Percentiles rank a stretch among this genome's conserved stretches.
These are phyloP conservation scores for Lycopodina hypogea DNA, from an alignment of 37 sponge, comb jelly and placozoan species.

Conservation along the genomic window DNA sequence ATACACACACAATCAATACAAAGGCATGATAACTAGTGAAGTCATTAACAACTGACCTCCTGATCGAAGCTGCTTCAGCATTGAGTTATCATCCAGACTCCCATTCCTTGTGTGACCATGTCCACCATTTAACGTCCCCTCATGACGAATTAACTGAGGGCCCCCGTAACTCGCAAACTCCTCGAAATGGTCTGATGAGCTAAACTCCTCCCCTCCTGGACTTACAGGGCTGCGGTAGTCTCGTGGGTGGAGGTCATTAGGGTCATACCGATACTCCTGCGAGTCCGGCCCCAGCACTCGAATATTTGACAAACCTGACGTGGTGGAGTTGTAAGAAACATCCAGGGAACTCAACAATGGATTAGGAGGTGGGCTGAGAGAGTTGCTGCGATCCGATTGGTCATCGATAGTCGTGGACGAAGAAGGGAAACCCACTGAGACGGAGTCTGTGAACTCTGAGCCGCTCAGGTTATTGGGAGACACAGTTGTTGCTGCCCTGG, in stretches of 20 bases:
- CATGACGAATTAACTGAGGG: not conserved
- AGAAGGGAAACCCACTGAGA: not conserved
- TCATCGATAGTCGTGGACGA: not conserved
- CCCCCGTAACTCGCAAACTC: constrained; percentile 3
- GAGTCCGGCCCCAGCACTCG: not conserved
- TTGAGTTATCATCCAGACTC: constrained; percentile 50
- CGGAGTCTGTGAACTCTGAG: constrained; percentile 13
- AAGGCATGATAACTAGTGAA: too few relatives aligned
- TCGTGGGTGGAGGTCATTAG: not conserved
- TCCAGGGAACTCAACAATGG: not conserved
- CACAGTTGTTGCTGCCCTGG: not conserved
- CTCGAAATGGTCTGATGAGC: constrained; percentile 22
- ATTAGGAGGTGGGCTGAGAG: constrained; percentile 16
- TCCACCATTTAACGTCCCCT: not conserved
- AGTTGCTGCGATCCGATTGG: constrained; percentile 29
- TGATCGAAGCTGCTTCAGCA: constrained; percentile 42
- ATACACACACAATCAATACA: too few relatives aligned
- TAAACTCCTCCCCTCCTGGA: constrained; percentile 16
- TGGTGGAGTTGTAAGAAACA: not conserved
- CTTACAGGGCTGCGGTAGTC: constrained; percentile 10
- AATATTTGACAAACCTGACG: not conserved
- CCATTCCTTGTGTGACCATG: constrained; percentile 47
- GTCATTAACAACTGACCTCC: too few relatives aligned
- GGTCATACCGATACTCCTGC: not conserved
- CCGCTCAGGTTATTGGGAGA: not conserved